These are phyloP conservation scores for Cheilinus undulatus DNA, from an alignment of 2,113 vertebrate genomes.

Conservation along the genomic window DNA sequence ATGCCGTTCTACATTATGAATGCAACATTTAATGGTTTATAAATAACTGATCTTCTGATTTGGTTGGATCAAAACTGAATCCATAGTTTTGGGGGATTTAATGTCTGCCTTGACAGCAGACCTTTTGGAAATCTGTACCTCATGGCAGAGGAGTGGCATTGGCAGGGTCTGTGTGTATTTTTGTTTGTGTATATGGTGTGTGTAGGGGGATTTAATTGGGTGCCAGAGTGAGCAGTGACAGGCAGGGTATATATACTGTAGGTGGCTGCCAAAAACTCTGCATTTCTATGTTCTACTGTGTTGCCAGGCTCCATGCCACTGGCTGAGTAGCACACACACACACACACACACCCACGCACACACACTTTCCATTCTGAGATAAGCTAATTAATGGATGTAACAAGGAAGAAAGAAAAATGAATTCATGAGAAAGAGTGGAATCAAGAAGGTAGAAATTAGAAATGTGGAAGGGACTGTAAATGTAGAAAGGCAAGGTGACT, in stretches of 20 bases:
- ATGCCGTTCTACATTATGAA: neutral
- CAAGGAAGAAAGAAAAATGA: neutral
- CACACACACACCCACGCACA: neutral
- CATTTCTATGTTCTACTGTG: constrained; percentile 40
- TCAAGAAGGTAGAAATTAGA: neutral
- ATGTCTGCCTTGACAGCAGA: neutral
- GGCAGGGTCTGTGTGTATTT: neutral
- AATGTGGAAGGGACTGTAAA: constrained; percentile 3
- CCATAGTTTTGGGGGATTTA: neutral
- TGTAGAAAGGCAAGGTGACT: neutral
- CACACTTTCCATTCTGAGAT: neutral
- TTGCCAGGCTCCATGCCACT: constrained; percentile 32
- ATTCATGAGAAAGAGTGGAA: neutral
- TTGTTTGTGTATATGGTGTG: neutral
- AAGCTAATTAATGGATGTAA: constrained; percentile 8
- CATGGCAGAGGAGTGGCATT: neutral
- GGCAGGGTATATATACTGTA: constrained; percentile 9
- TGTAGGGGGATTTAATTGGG: constrained; percentile 2
- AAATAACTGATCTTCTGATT: neutral
- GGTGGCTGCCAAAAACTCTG: constrained; percentile 28
- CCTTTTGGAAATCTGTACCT: neutral
- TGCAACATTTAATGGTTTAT: constrained; percentile 6
- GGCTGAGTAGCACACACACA: constrained; percentile 1
- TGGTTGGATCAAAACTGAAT: neutral
- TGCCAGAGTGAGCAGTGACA: constrained; percentile 23